Conservation (phyloP, 2,888 invertebrate genomes). For the Thumatha senex region DNA sequence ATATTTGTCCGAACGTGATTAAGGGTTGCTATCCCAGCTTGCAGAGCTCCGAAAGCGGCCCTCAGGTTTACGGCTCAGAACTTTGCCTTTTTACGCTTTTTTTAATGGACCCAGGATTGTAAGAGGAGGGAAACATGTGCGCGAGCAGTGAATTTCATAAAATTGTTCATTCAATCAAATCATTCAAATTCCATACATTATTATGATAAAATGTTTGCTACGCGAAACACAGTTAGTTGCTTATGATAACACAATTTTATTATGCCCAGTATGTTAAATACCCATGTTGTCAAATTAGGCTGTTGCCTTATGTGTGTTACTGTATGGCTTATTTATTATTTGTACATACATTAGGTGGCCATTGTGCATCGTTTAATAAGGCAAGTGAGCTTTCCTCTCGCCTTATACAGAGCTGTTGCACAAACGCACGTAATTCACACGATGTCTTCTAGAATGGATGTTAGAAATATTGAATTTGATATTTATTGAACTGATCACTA, state of each 20-base stretch:
- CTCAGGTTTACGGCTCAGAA: too few species aligned
- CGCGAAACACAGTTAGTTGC: too few species aligned
- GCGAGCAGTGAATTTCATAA: too few species aligned
- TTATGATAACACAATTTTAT: not conserved
- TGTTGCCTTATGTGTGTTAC: slow-evolving; percentile 33
- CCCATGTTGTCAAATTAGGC: slow-evolving; percentile 32
- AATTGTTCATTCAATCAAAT: too few species aligned
- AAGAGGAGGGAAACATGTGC: too few species aligned
- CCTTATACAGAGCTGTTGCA: slow-evolving; percentile 52
- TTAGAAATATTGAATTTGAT: slow-evolving; percentile 35
- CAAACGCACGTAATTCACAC: slow-evolving; percentile 63
- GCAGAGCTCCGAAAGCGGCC: too few species aligned
- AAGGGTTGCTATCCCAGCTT: too few species aligned
- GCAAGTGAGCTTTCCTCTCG: slow-evolving; percentile 53
- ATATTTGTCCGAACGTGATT: too few species aligned
- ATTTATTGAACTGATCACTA: slow-evolving; percentile 26
- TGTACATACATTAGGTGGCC: slow-evolving; percentile 44
- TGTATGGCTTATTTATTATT: slow-evolving; percentile 12
- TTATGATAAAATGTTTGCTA: too few species aligned
- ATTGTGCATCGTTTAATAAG: slow-evolving; percentile 62
- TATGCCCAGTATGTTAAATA: slow-evolving; percentile 24
- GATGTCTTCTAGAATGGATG: slow-evolving; percentile 36
- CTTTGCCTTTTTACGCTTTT: too few species aligned
- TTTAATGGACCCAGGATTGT: too few species aligned
- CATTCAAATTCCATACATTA: too few species aligned